A percentile compares a stretch with the other conserved stretches of the same genome.
phyloP scores from a whole-genome alignment of 2,113 vertebrate genomes.

The Leucopternis melanops region DNA sequence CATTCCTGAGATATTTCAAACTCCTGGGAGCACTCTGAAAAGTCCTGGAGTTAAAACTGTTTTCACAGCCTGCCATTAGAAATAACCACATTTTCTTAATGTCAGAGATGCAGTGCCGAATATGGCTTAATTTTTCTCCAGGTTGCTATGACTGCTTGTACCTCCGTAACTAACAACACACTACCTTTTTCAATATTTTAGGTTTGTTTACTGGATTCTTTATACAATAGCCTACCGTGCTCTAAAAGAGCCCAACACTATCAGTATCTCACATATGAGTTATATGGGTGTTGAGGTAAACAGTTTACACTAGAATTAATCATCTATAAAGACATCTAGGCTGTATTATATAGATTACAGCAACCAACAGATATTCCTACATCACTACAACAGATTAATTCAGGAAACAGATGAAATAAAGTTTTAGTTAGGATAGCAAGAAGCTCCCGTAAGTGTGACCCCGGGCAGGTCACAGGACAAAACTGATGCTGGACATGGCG shows the following conservation, averaged over 20 bases:
- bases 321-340: not conserved
- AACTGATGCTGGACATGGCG: not conserved
- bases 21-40: not conserved
- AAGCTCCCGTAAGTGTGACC: not conserved
- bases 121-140: not conserved
- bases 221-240: not conserved
- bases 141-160: not conserved
- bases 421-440: not conserved
- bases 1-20: not conserved
- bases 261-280: not conserved
- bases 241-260: not conserved
- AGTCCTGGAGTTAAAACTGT: not conserved
- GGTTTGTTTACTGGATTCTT: not conserved
- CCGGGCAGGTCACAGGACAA: not conserved
- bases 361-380: not conserved
- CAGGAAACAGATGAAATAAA: not conserved
- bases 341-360: not conserved
- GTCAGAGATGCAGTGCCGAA: not conserved
- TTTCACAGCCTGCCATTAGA: not conserved
- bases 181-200: not conserved
- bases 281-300: not conserved
- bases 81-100: not conserved
- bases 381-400: not conserved
- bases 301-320: not conserved
- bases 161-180: not conserved